phyloP scores from a whole-genome alignment of 1,140 invertebrate species.

The Drosophila jambulina region DNA sequence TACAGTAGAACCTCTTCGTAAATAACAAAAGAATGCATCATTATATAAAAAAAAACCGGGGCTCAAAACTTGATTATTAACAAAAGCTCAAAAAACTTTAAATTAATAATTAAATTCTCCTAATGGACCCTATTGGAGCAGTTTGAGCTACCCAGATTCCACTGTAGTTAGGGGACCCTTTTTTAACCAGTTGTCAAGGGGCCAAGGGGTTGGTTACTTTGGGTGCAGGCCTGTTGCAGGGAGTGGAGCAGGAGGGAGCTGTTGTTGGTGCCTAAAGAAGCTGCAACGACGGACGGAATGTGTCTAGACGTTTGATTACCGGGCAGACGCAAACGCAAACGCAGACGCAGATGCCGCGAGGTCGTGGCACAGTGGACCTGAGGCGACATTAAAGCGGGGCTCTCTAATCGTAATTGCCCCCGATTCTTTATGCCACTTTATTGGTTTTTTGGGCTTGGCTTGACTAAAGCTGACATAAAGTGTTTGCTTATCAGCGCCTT shows the following conservation, averaged over 20 bases:
- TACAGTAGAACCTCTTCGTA: slow-evolving; percentile 14
- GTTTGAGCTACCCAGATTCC: not conserved
- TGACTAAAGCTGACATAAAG: slow-evolving; percentile 24
- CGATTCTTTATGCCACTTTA: slow-evolving; percentile 42
- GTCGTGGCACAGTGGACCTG: slow-evolving; percentile 64
- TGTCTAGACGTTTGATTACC: slow-evolving; percentile 82
- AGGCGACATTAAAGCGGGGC: slow-evolving; percentile 36
- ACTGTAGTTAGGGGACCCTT: slow-evolving; percentile 29
- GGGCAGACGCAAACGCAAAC: slow-evolving; percentile 54
- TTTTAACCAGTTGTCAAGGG: slow-evolving; percentile 31
- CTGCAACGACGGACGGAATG: slow-evolving; percentile 63
- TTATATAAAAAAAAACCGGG: not conserved
- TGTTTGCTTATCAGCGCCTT: slow-evolving; percentile 57
- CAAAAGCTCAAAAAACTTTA: not conserved
- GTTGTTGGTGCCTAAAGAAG: slow-evolving; percentile 56
- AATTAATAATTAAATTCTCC: not conserved
- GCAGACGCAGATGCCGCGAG: slow-evolving; percentile 53
- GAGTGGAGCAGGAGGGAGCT: not conserved
- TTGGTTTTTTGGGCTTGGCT: slow-evolving; percentile 43
- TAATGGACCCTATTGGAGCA: no score
- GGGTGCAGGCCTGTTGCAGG: slow-evolving; percentile 6
- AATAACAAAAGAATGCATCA: not conserved
- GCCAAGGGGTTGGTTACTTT: slow-evolving; percentile 13
- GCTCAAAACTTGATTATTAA: no score
- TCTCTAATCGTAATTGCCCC: slow-evolving; percentile 50